These are phyloP conservation scores for Phylloscopus trochiloides DNA, from an alignment of 2,113 vertebrate genomes.

Conservation along the genomic window DNA sequence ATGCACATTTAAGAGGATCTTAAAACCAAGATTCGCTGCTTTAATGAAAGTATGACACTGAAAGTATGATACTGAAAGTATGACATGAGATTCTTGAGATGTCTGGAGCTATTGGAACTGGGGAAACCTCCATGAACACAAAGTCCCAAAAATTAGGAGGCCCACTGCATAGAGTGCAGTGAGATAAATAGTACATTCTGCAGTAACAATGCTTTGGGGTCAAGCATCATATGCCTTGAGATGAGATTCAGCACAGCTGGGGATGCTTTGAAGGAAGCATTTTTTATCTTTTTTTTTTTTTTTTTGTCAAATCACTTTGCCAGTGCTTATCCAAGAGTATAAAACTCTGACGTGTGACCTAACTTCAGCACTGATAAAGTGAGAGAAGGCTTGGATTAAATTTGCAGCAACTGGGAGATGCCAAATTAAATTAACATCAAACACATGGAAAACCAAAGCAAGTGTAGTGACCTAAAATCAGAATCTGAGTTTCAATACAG, in stretches of 20 bases:
- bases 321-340: not conserved
- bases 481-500: not conserved
- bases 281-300: not conserved
- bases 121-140: not conserved
- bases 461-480: not conserved
- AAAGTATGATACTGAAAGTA: not conserved
- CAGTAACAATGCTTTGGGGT: not conserved
- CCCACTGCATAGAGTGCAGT: not conserved
- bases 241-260: not conserved
- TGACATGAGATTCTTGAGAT: not conserved
- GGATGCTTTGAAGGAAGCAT: not conserved
- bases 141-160: not conserved
- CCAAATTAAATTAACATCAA: not conserved
- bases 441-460: not conserved
- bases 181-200: not conserved
- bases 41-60: not conserved
- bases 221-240: not conserved
- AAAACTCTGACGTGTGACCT: not conserved
- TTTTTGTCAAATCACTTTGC: not conserved
- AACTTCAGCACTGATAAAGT: not conserved
- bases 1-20: not conserved
- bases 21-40: not conserved
- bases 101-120: not conserved
- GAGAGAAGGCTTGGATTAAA: not conserved
- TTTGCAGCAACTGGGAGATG: not conserved